Evolutionary conservation across 1,140 invertebrate genomes (phyloP).

Genomic region (Cyphomyrmex costatus): DNA sequence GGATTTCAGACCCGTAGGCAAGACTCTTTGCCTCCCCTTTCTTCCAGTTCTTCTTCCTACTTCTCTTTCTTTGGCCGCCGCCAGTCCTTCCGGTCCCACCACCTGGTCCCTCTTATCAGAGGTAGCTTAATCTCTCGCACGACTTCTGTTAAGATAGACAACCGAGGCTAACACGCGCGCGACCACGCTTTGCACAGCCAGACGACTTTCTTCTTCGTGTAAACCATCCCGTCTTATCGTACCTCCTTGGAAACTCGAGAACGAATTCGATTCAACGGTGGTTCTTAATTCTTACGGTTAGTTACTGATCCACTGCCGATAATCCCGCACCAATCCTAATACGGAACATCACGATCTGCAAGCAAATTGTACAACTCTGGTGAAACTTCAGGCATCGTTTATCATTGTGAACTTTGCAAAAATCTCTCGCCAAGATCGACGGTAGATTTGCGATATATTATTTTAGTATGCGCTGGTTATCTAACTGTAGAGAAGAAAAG

Average conservation of each 20-base stretch:
- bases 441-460: constrained; percentile 15
- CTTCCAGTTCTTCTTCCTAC: constrained; percentile 56
- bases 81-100: constrained; percentile 26
- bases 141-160: constrained; percentile 63
- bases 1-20: constrained; percentile 75
- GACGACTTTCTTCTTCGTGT: constrained; percentile 48
- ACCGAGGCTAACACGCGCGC: constrained; percentile 56
- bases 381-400: constrained; percentile 30
- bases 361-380: constrained; percentile 35
- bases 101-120: constrained; percentile 70
- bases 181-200: constrained; percentile 28
- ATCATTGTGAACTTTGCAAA: constrained; percentile 25
- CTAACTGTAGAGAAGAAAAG: neutral
- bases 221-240: constrained; percentile 48
- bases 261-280: constrained; percentile 42
- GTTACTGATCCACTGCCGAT: constrained; percentile 62
- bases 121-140: constrained; percentile 74
- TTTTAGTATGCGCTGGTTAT: constrained; percentile 16
- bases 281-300: constrained; percentile 60
- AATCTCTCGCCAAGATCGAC: neutral
- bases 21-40: constrained; percentile 65
- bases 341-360: constrained; percentile 22
- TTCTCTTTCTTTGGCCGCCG: constrained; percentile 27
- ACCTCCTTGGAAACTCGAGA: constrained; percentile 36
- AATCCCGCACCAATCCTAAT: constrained; percentile 51